Percentiles rank a stretch among this genome's conserved stretches.
These are phyloP conservation scores for Cloeon dipterum DNA, from an alignment of 2,888 invertebrate genomes.

Conservation along the genomic window DNA sequence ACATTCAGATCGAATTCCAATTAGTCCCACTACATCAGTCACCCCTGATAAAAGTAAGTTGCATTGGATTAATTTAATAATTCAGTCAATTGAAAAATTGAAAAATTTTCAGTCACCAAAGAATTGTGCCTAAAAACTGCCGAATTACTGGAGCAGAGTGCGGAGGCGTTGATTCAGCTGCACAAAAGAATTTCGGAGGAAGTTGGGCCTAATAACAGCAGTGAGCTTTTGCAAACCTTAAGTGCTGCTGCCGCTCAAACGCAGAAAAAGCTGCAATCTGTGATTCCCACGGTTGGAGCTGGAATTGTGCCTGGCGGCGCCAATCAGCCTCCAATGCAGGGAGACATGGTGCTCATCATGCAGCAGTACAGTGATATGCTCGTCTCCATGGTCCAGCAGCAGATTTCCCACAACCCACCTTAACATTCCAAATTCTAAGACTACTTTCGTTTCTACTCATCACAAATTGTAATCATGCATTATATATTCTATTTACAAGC, in stretches of 20 bases:
- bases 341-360: conserved; percentile 30
- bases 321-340: conserved; percentile 17
- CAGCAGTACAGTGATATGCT: conserved; percentile 36
- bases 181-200: conserved; percentile 36
- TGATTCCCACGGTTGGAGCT: conserved; percentile 14
- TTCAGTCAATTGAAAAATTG: not conserved
- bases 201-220: conserved; percentile 16
- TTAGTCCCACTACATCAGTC: too few species aligned
- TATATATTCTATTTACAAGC: too few species aligned
- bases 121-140: conserved; percentile 35
- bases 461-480: too few species aligned
- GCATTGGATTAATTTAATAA: not conserved
- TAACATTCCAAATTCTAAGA: not conserved
- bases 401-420: conserved; percentile 17
- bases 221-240: conserved; percentile 11
- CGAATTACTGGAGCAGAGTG: conserved; percentile 36
- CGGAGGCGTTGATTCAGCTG: conserved; percentile 44
- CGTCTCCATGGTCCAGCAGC: conserved; percentile 33
- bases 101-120: conserved; percentile 26
- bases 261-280: conserved; percentile 18
- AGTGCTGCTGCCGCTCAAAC: conserved; percentile 20
- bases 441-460: too few species aligned
- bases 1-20: too few species aligned
- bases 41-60: too few species aligned
- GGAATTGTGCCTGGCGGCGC: conserved; percentile 4